phyloP scores from a whole-genome alignment of 2,888 invertebrate genomes.

The Eupithecia subumbrata region DNA sequence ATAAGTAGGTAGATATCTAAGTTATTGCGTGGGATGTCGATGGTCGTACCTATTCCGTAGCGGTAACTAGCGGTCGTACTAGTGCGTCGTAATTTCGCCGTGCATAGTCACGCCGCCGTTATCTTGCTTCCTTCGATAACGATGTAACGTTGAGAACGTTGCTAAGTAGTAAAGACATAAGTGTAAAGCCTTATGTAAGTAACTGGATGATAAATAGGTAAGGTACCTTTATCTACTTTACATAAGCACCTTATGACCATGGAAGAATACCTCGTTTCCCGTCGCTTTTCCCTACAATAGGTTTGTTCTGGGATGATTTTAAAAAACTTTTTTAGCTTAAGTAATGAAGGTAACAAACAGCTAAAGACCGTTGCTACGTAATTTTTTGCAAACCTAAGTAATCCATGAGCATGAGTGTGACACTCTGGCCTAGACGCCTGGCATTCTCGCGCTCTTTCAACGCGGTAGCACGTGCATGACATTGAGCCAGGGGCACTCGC shows the following conservation, averaged over 20 bases:
- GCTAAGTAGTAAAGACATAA: conserved; percentile 35
- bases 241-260: not conserved
- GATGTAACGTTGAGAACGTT: conserved; percentile 49
- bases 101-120: conserved; percentile 78
- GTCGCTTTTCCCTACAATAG: not conserved
- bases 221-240: not conserved
- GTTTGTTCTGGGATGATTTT: not conserved
- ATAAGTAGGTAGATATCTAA: not conserved
- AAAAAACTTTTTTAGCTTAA: not conserved
- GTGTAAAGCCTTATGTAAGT: conserved; percentile 16
- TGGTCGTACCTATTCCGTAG: conserved; percentile 51
- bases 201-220: conserved; percentile 14
- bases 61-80: conserved; percentile 60
- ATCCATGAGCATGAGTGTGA: conserved; percentile 48
- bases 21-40: conserved; percentile 52
- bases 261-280: not conserved
- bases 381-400: not conserved
- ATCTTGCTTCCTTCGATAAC: conserved; percentile 76
- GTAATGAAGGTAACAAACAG: not conserved
- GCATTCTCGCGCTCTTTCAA: conserved; percentile 43
- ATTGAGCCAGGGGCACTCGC: conserved; percentile 59
- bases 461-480: conserved; percentile 66
- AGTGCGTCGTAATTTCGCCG: conserved; percentile 79
- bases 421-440: conserved; percentile 38
- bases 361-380: not conserved